Evolutionary conservation across 1,140 invertebrate species (phyloP).

Genomic region (Nixonia krombeini): DNA sequence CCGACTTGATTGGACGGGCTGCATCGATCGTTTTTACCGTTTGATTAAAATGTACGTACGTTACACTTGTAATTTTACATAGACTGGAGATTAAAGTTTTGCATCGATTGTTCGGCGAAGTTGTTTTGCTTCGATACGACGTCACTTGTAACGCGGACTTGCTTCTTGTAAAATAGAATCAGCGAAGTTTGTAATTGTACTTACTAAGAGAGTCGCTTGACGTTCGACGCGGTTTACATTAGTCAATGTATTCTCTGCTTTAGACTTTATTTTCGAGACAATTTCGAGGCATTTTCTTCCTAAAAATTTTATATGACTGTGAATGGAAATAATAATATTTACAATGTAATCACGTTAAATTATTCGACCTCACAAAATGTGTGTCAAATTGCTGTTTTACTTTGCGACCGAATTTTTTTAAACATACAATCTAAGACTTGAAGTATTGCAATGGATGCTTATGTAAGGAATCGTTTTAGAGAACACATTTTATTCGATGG

Average conservation of each 20-base stretch:
- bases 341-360: too few species aligned
- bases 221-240: conserved; percentile 38
- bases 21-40: conserved; percentile 36
- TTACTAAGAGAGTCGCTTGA: conserved; percentile 33
- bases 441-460: too few species aligned
- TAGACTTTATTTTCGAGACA: not conserved
- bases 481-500: too few species aligned
- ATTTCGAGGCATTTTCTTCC: not conserved
- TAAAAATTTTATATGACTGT: too few species aligned
- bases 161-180: too few species aligned
- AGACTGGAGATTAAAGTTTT: conserved; percentile 43
- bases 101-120: conserved; percentile 43
- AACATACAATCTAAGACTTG: too few species aligned
- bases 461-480: too few species aligned
- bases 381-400: too few species aligned
- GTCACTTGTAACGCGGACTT: too few species aligned
- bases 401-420: too few species aligned
- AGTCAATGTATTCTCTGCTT: conserved; percentile 1
- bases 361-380: too few species aligned
- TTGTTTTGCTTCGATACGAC: conserved; percentile 15
- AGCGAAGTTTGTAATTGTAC: conserved; percentile 37
- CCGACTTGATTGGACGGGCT: conserved; percentile 4
- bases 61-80: conserved; percentile 39
- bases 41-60: conserved; percentile 24
- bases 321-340: too few species aligned